These are phyloP conservation scores for Gobio occitaniae DNA, from an alignment of 2,797 vertebrate species.

Conservation along the genomic window DNA sequence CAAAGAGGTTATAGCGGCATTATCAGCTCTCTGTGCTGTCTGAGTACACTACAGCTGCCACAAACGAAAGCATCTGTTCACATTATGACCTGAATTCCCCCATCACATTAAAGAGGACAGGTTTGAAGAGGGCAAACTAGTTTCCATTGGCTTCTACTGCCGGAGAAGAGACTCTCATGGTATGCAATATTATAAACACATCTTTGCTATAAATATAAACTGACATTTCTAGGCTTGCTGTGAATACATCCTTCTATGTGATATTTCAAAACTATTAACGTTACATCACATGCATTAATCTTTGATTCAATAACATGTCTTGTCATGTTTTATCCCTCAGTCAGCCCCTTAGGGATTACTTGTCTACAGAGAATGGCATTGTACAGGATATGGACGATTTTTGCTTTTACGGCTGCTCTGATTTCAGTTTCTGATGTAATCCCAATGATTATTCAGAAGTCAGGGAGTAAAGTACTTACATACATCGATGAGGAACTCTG, in stretches of 20 bases:
- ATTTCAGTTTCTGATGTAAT: conserved; percentile 35
- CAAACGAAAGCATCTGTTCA: conserved; percentile 32
- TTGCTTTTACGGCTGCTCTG: conserved; percentile 10
- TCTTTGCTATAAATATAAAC: conserved; percentile 19
- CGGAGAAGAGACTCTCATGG: neutral
- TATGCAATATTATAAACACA: neutral
- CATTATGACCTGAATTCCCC: conserved; percentile 37
- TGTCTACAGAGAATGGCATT: neutral
- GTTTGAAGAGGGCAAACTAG: conserved; percentile 13
- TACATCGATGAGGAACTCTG: conserved; percentile 36
- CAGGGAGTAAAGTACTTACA: conserved; percentile 36
- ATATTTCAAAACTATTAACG: conserved; percentile 7
- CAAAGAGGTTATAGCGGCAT: conserved; percentile 34
- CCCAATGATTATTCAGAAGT: conserved; percentile 34
- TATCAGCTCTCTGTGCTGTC: conserved; percentile 20
- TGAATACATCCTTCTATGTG: neutral
- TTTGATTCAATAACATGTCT: conserved; percentile 33
- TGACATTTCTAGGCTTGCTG: conserved; percentile 11
- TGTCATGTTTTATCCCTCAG: conserved; percentile 24
- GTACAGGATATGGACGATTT: neutral
- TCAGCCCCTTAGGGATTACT: neutral
- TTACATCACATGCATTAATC: conserved; percentile 29
- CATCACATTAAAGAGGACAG: conserved; percentile 23
- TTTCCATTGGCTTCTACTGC: neutral
- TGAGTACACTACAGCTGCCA: conserved; percentile 29